Conservation (phyloP, 2,113 vertebrate species). For the Psophia crepitans region DNA sequence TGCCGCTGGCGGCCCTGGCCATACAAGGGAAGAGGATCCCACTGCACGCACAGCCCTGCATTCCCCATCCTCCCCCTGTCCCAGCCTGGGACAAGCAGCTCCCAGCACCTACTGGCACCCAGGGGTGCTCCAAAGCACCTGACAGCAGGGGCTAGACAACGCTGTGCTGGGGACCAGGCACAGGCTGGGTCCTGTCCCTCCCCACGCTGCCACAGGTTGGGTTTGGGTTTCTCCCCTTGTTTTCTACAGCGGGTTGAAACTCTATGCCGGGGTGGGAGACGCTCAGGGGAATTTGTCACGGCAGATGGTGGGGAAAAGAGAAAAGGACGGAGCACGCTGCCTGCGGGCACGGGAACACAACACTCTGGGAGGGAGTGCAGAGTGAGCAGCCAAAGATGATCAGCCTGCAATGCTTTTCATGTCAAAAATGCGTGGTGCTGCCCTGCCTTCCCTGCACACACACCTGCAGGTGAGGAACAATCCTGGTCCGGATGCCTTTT, state of each 20-base stretch:
- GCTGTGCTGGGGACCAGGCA: background rate
- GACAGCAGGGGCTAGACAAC: background rate
- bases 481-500: background rate
- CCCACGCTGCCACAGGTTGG: background rate
- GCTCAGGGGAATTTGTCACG: constrained; percentile 18
- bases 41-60: background rate
- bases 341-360: constrained; percentile 40
- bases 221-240: constrained; percentile 43
- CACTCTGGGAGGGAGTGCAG: background rate
- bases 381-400: background rate
- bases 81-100: background rate
- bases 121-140: background rate
- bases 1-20: accelerated
- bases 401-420: background rate
- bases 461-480: constrained; percentile 7
- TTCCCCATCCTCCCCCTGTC: background rate
- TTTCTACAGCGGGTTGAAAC: constrained; percentile 23
- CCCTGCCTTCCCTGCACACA: background rate
- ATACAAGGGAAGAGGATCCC: background rate
- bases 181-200: background rate
- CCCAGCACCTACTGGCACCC: background rate
- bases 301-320: constrained; percentile 68
- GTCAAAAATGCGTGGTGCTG: background rate
- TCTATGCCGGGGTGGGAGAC: background rate
- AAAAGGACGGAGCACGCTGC: background rate